phyloP scores from a whole-genome alignment of 2,888 invertebrate species.

The Tortricodes alternella region DNA sequence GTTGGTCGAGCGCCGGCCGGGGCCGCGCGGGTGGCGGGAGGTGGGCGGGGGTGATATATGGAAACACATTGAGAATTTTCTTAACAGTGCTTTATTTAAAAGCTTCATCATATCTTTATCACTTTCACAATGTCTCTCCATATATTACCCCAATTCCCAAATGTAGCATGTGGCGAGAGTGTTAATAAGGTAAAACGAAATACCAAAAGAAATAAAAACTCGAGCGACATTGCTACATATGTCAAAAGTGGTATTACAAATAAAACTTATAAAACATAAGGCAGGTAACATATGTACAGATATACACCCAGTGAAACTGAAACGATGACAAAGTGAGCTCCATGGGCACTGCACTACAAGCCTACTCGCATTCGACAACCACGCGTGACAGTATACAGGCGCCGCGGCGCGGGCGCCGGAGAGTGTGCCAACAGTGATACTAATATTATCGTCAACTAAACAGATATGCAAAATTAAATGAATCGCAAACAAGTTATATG shows the following conservation, averaged over 20 bases:
- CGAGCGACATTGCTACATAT: conserved; percentile 82
- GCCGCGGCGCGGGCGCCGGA: conserved; percentile 26
- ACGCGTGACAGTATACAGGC: conserved; percentile 24
- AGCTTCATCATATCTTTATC: conserved; percentile 83
- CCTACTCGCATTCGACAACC: conserved; percentile 29
- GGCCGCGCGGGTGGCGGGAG: conserved; percentile 47
- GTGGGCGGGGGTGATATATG: conserved; percentile 78
- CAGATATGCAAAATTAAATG: conserved; percentile 55
- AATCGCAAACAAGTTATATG: conserved; percentile 61
- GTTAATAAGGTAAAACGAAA: conserved; percentile 68
- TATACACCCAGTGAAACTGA: conserved; percentile 78
- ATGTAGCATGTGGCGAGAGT: conserved; percentile 82
- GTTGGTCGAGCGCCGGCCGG: conserved; percentile 37
- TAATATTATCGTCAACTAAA: conserved; percentile 40
- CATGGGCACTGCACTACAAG: conserved; percentile 48
- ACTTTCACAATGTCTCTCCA: conserved; percentile 87
- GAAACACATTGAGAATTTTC: conserved; percentile 86
- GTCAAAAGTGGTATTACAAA: conserved; percentile 84
- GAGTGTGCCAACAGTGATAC: conserved; percentile 33
- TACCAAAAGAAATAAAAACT: conserved; percentile 69
- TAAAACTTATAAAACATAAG: conserved; percentile 80
- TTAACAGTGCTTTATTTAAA: conserved; percentile 87
- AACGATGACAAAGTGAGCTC: conserved; percentile 77
- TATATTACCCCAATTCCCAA: conserved; percentile 86
- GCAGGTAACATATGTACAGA: conserved; percentile 81